Evolutionary conservation across 1,140 invertebrate genomes (phyloP).

Genomic region (Drosophila grimshawi): DNA sequence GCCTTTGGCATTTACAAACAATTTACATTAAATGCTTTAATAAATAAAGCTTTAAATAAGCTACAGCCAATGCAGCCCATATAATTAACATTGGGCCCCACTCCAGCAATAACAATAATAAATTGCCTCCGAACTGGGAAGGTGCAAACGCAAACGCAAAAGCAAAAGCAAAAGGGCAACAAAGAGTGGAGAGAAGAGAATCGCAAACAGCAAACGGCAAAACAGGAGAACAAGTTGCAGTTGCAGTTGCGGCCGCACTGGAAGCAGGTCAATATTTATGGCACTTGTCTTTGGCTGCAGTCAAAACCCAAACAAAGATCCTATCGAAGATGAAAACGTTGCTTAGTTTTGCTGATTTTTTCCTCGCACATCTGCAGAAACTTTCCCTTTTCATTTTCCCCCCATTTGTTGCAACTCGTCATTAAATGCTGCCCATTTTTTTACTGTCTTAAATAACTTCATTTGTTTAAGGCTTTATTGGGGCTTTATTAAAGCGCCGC

Average conservation of each 20-base stretch:
- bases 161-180: slow-evolving; percentile 51
- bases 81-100: slow-evolving; percentile 63
- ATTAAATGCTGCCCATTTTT: slow-evolving; percentile 65
- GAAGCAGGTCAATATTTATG: slow-evolving; percentile 65
- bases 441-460: slow-evolving; percentile 79
- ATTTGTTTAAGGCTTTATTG: slow-evolving; percentile 80
- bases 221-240: background rate
- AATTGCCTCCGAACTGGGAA: slow-evolving; percentile 61
- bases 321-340: slow-evolving; percentile 13
- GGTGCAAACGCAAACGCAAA: slow-evolving; percentile 36
- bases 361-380: slow-evolving; percentile 17
- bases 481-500: slow-evolving; percentile 44
- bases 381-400: slow-evolving; percentile 65
- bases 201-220: background rate
- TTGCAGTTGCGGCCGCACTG: slow-evolving; percentile 8
- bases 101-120: slow-evolving; percentile 63
- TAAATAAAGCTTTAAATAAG: slow-evolving; percentile 81
- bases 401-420: slow-evolving; percentile 40
- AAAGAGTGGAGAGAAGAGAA: slow-evolving; percentile 11
- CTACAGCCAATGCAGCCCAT: slow-evolving; percentile 54
- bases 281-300: slow-evolving; percentile 54
- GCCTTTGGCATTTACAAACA: slow-evolving; percentile 72
- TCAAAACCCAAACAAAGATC: slow-evolving; percentile 1
- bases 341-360: slow-evolving; percentile 6
- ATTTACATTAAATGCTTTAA: slow-evolving; percentile 82